These are phyloP conservation scores for Myoxocephalus aenaeus DNA, from an alignment of 2,797 vertebrate genomes.

Conservation along the genomic window DNA sequence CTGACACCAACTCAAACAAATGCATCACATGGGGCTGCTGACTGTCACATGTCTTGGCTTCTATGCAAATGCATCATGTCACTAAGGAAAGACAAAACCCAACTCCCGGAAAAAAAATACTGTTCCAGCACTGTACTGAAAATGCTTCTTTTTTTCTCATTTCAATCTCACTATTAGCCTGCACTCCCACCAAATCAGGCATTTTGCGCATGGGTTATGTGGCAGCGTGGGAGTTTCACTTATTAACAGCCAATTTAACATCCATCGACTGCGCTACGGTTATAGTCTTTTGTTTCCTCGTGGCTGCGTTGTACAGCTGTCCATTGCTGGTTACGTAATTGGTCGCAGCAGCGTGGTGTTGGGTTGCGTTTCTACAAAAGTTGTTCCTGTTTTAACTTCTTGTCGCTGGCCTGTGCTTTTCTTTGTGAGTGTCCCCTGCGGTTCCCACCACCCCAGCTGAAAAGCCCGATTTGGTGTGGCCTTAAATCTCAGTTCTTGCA, in stretches of 20 bases:
- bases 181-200: slow-evolving; percentile 1
- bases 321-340: background rate
- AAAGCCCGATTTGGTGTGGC: background rate
- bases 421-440: background rate
- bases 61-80: slow-evolving; percentile 43
- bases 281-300: background rate
- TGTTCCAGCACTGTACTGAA: background rate
- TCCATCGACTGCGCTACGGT: background rate
- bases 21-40: slow-evolving; percentile 27
- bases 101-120: slow-evolving; percentile 27
- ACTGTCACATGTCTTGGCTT: slow-evolving; percentile 25
- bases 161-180: background rate
- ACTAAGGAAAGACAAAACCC: slow-evolving; percentile 26
- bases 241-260: background rate
- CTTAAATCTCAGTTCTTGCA: background rate
- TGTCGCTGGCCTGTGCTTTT: background rate
- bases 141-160: too few relatives aligned
- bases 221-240: background rate
- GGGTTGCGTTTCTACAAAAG: background rate
- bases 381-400: background rate
- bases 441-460: background rate
- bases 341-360: background rate
- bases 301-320: background rate
- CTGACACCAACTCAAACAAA: slow-evolving; percentile 16
- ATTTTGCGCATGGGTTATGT: background rate